These are phyloP conservation scores for Nysson spinosus DNA, from an alignment of 2,888 invertebrate genomes.

Conservation along the genomic window DNA sequence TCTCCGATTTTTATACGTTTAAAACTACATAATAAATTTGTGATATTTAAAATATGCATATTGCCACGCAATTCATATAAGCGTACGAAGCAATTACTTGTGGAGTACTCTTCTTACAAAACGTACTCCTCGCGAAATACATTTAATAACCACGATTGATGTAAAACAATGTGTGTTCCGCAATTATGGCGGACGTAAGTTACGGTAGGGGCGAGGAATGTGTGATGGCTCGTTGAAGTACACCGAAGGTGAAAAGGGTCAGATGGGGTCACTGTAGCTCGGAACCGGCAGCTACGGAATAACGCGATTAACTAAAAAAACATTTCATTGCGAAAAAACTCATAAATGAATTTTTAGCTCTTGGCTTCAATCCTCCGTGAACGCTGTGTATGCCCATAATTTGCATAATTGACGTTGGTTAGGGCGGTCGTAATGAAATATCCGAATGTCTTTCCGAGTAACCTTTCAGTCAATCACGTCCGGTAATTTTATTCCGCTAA, in stretches of 20 bases:
- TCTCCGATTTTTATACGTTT: too few species aligned
- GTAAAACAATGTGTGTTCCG: too few species aligned
- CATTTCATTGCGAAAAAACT: constrained; percentile 33
- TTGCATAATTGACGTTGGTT: constrained; percentile 55
- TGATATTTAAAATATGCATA: too few species aligned
- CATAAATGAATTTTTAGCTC: constrained; percentile 34
- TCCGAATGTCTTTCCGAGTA: constrained; percentile 50
- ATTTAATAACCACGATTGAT: too few species aligned
- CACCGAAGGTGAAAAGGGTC: constrained; percentile 9
- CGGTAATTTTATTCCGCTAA: constrained; percentile 45
- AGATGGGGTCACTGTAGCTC: constrained; percentile 17
- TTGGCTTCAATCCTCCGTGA: constrained; percentile 21
- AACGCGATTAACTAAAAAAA: constrained; percentile 40
- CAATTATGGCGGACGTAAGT: not conserved
- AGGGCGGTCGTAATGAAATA: constrained; percentile 45
- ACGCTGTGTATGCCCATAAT: constrained; percentile 39
- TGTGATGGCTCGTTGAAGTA: not conserved
- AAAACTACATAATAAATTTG: too few species aligned
- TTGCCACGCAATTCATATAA: too few species aligned
- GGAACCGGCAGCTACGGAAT: constrained; percentile 18
- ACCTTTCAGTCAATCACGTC: constrained; percentile 55
- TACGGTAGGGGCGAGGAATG: constrained; percentile 3
- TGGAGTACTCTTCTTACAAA: too few species aligned
- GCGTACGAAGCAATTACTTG: too few species aligned
- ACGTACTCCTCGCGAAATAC: too few species aligned